Evolutionary conservation across 2,797 vertebrate genomes (phyloP), one percentile per base, ranked within the genome.

Genomic region (Poecile montanus): DNA sequence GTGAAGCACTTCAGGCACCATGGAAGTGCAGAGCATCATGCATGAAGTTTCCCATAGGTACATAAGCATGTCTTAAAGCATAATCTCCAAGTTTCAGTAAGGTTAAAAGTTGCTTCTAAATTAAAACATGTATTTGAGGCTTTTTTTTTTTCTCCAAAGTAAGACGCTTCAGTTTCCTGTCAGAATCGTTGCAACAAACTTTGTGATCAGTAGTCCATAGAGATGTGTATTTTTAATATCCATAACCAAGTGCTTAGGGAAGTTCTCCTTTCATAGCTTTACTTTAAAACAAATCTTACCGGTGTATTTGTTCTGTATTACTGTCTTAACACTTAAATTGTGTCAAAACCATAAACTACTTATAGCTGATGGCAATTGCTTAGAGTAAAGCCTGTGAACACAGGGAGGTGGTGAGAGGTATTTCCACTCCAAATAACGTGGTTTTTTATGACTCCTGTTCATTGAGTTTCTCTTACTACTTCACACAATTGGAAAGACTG

Each of bases 401-500:
- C 50, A 63, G 73, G 78, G 74, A 82, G 73, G 81, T 86, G 27
- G 89, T 75, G 68, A 82, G 62, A 87, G 61, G 48, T 76, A 78
- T 88, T 96, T 94, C 92, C 89, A 89, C 89, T 96, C 93, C 76
- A 91, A 73, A 87, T n/a, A 73, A 96, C 94, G 92, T 30, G 20
- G 17, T 83, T 82, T 96, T 92, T 96, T 72, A 88, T 72, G 81
- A 65, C 89, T 96, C 89, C 75, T 80, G 30, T 95, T 95, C 32
- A 12, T 88, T 81, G 85, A 79, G 93, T 94, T 96, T 94, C 94
- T 96, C 78, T 60, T 84, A 81, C 63, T 72, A 30, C 66, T 96
- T 92, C 80, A 87, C 85, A 95, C 74, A 85, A 66, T 96, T 96
- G 77, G 93, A 80, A 97, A 95, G 96, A 97, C 95, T 97, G 94